Evolutionary conservation across 2,797 vertebrate genomes (phyloP).

Genomic region (Tenualosa ilisha): DNA sequence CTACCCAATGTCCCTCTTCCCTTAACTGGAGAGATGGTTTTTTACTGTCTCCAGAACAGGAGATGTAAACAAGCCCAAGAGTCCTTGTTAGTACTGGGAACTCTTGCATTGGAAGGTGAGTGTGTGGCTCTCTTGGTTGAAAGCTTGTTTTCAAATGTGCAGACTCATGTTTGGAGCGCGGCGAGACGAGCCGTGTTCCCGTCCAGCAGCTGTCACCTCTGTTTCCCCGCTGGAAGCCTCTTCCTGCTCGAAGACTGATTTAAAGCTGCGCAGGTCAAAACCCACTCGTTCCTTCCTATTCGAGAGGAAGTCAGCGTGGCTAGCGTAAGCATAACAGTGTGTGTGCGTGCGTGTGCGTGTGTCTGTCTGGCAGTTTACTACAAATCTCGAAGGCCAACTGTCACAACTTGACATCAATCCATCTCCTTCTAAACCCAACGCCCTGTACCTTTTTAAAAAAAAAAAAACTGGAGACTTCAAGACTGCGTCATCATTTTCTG

Average conservation of each 20-base stretch:
- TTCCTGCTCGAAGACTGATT: slow-evolving; percentile 56
- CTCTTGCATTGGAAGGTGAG: neutral
- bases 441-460: neutral
- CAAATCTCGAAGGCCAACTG: slow-evolving; percentile 15
- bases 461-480: neutral
- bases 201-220: slow-evolving; percentile 34
- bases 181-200: slow-evolving; percentile 36
- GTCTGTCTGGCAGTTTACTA: slow-evolving; percentile 13
- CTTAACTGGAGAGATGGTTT: neutral
- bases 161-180: slow-evolving; percentile 43
- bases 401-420: slow-evolving; percentile 15
- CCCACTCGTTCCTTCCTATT: slow-evolving; percentile 52
- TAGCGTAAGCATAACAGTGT: slow-evolving; percentile 37
- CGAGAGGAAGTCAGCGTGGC: slow-evolving; percentile 42
- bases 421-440: slow-evolving; percentile 1
- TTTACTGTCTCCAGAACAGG: neutral
- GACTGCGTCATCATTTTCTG: slow-evolving; percentile 5
- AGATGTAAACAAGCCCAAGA: neutral
- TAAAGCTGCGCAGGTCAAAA: slow-evolving; percentile 52
- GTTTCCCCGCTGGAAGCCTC: slow-evolving; percentile 44
- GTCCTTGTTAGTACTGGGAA: neutral
- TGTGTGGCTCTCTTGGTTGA: neutral
- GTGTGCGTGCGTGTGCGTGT: slow-evolving; percentile 27
- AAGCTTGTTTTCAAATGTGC: slow-evolving; percentile 41
- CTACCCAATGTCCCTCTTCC: neutral